phyloP scores from a whole-genome alignment of 2,888 invertebrate species.

The Galerucella pusilla region DNA sequence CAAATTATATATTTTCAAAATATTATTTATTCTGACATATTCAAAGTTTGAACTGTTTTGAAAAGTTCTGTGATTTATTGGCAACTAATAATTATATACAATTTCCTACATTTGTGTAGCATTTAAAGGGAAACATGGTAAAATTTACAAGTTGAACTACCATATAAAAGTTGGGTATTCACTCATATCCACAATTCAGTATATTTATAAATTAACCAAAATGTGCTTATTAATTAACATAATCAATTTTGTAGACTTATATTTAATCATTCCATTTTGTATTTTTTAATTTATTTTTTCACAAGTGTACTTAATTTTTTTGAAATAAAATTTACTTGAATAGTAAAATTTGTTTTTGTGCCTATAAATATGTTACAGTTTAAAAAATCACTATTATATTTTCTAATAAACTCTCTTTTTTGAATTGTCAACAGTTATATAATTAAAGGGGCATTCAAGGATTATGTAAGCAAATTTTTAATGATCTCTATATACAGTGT shows the following conservation, averaged over 20 bases:
- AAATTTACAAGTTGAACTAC: not conserved
- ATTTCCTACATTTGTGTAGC: not conserved
- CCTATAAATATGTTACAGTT: not conserved
- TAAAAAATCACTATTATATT: no score
- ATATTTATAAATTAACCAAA: not conserved
- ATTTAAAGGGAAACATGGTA: not conserved
- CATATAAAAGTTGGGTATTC: not conserved
- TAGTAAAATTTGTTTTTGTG: not conserved
- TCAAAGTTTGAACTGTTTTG: not conserved
- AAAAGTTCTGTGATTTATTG: not conserved
- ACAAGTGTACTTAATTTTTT: slow-evolving; percentile 13
- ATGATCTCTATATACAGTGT: no score
- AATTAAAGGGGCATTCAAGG: no score
- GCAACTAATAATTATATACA: not conserved
- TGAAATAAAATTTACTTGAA: not conserved
- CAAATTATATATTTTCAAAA: no score
- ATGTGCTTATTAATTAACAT: no score
- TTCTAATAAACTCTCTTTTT: no score
- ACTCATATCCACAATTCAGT: not conserved
- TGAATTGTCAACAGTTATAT: no score
- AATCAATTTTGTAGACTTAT: not conserved
- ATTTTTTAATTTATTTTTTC: not conserved
- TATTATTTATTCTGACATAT: not conserved
- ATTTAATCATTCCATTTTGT: slow-evolving; percentile 14
- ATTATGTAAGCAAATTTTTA: no score